Evolutionary conservation across 2,797 vertebrate genomes (phyloP).

Genomic region (Scarus forsteni): DNA sequence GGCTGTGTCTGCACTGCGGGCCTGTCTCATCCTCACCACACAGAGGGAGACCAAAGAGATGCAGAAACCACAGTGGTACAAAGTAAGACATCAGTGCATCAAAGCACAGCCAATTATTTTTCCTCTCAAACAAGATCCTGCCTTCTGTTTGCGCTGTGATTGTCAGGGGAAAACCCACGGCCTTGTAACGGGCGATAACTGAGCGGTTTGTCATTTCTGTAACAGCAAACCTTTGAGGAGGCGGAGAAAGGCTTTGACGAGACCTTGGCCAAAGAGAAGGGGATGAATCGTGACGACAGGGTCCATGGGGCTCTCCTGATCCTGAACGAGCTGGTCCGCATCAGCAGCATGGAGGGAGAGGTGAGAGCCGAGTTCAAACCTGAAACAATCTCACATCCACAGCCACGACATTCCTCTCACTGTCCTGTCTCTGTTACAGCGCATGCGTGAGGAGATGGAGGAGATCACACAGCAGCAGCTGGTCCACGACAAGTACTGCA

Average conservation of each 20-base stretch:
- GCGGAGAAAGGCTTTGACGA: constrained; percentile 98
- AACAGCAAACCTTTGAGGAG: constrained; percentile 96
- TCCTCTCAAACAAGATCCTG: neutral
- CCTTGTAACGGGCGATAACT: neutral
- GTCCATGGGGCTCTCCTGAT: constrained; percentile 97
- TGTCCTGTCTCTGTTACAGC: constrained; percentile 75
- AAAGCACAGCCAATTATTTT: neutral
- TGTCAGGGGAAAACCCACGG: neutral
- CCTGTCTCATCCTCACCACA: constrained; percentile 96
- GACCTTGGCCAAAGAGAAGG: constrained; percentile 96
- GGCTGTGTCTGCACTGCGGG: constrained; percentile 94
- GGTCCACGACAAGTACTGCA: constrained; percentile 98
- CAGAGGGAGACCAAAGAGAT: constrained; percentile 98
- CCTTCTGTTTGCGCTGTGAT: neutral
- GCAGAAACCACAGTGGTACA: constrained; percentile 99
- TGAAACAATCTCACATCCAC: neutral
- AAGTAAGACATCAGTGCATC: constrained; percentile 81
- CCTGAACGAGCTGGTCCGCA: constrained; percentile 96
- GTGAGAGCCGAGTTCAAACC: constrained; percentile 76
- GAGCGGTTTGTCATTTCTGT: constrained; percentile 15
- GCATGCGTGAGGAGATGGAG: constrained; percentile 98
- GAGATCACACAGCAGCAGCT: constrained; percentile 99
- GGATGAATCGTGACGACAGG: constrained; percentile 97
- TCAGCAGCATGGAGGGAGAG: constrained; percentile 99
- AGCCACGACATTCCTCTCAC: neutral